Evolutionary conservation across 2,888 invertebrate genomes (phyloP).

Genomic region (Lasioglossum lativentre): DNA sequence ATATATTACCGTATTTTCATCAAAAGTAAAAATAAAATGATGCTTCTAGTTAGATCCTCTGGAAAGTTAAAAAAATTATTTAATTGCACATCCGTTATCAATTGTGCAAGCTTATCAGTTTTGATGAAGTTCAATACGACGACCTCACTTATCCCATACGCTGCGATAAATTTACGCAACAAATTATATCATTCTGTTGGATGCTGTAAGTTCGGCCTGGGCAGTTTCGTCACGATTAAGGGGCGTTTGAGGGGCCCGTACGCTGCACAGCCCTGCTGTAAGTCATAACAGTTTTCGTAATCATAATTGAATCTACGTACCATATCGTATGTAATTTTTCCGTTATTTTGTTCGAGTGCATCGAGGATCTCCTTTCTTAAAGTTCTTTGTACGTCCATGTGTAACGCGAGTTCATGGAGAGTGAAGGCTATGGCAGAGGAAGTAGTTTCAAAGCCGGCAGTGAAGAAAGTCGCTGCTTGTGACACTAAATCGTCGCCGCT

Average conservation of each 20-base stretch:
- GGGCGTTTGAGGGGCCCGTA: too few relatives aligned
- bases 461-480: slow-evolving; percentile 77
- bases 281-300: too few relatives aligned
- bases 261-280: too few relatives aligned
- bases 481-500: slow-evolving; percentile 76
- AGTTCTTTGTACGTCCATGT: slow-evolving; percentile 71
- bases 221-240: too few relatives aligned
- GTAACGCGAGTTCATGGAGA: slow-evolving; percentile 74
- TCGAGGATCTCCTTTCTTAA: slow-evolving; percentile 72
- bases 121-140: neutral
- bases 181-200: neutral
- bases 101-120: neutral
- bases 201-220: neutral
- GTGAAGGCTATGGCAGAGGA: slow-evolving; percentile 72
- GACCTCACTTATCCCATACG: neutral
- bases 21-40: too few relatives aligned
- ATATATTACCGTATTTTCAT: too few relatives aligned
- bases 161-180: neutral
- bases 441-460: slow-evolving; percentile 78
- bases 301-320: slow-evolving; percentile 51
- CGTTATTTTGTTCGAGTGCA: slow-evolving; percentile 63
- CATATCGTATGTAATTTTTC: slow-evolving; percentile 77
- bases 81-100: neutral
- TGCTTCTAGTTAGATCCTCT: neutral
- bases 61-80: neutral